Evolutionary conservation across 2,888 invertebrate species (phyloP).

Genomic region (Trichacis sp.): DNA sequence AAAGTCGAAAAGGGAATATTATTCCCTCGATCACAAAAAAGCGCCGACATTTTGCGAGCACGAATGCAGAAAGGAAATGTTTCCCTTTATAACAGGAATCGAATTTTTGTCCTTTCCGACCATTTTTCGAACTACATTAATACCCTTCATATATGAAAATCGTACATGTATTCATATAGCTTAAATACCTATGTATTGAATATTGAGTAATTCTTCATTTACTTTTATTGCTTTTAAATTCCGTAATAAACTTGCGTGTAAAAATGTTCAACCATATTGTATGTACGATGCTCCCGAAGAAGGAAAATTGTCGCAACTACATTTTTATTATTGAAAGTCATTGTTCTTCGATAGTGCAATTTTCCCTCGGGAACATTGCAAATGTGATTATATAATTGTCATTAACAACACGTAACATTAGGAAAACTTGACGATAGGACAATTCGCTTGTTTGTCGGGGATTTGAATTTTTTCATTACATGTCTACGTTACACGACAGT

Average conservation of each 20-base stretch:
- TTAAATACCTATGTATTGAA: slow-evolving; percentile 39
- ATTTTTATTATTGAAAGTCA: no score
- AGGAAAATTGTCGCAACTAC: not conserved
- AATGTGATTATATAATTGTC: not conserved
- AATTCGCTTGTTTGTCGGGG: slow-evolving; percentile 30
- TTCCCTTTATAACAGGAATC: no score
- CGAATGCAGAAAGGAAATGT: no score
- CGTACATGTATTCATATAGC: slow-evolving; percentile 38
- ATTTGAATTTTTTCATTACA: slow-evolving; percentile 39
- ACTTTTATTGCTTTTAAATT: slow-evolving; percentile 68
- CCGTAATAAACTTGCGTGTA: slow-evolving; percentile 59
- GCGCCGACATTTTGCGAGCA: not conserved
- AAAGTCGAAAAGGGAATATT: slow-evolving; percentile 27
- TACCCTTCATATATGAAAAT: slow-evolving; percentile 32
- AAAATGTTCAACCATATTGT: not conserved
- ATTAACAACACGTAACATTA: slow-evolving; percentile 39
- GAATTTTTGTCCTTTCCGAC: slow-evolving; percentile 15
- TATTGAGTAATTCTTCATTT: slow-evolving; percentile 54
- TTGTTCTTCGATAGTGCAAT: no score
- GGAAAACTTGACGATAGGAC: slow-evolving; percentile 43
- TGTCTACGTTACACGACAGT: slow-evolving; percentile 32
- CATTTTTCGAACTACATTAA: slow-evolving; percentile 6
- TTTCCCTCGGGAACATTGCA: not conserved
- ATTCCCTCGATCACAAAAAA: slow-evolving; percentile 4
- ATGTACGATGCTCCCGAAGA: not conserved